Conservation (phyloP, 1,140 invertebrate species). For the Hylaeus anthracinus region DNA sequence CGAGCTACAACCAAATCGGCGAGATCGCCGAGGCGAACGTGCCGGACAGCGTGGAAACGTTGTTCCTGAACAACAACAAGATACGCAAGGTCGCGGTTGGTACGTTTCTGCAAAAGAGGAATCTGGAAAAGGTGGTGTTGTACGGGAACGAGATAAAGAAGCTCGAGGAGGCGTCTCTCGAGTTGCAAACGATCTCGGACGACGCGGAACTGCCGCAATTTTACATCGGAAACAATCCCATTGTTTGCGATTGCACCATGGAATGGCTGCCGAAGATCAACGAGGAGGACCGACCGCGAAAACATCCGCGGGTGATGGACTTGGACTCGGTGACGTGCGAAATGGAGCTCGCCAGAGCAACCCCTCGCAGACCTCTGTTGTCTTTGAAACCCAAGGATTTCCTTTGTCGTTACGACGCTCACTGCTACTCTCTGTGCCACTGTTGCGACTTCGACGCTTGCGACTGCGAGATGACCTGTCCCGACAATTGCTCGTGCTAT, state of each 20-base stretch:
- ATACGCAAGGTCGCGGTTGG: conserved; percentile 86
- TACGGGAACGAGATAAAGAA: conserved; percentile 88
- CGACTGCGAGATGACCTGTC: conserved; percentile 97
- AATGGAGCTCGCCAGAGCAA: conserved; percentile 91
- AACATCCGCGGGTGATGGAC: conserved; percentile 95
- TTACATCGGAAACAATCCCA: conserved; percentile 90
- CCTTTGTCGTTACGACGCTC: conserved; percentile 94
- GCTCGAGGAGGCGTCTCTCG: conserved; percentile 87
- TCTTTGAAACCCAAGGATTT: conserved; percentile 94
- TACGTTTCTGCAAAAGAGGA: conserved; percentile 87
- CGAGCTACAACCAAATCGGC: conserved; percentile 87
- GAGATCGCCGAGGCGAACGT: conserved; percentile 85
- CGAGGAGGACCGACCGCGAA: conserved; percentile 85
- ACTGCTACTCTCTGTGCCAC: conserved; percentile 95
- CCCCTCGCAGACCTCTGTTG: conserved; percentile 90
- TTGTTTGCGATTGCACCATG: conserved; percentile 92
- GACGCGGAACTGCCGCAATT: conserved; percentile 87
- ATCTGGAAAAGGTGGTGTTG: conserved; percentile 87
- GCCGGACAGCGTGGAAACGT: conserved; percentile 87
- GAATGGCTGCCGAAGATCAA: conserved; percentile 92
- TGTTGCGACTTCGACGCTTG: conserved; percentile 97
- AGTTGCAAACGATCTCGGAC: conserved; percentile 84
- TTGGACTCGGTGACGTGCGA: conserved; percentile 95
- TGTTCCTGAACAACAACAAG: conserved; percentile 89
- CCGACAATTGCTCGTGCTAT: conserved; percentile 95